phyloP scores from a whole-genome alignment of 2,888 invertebrate species.

The Ochropacha duplaris region DNA sequence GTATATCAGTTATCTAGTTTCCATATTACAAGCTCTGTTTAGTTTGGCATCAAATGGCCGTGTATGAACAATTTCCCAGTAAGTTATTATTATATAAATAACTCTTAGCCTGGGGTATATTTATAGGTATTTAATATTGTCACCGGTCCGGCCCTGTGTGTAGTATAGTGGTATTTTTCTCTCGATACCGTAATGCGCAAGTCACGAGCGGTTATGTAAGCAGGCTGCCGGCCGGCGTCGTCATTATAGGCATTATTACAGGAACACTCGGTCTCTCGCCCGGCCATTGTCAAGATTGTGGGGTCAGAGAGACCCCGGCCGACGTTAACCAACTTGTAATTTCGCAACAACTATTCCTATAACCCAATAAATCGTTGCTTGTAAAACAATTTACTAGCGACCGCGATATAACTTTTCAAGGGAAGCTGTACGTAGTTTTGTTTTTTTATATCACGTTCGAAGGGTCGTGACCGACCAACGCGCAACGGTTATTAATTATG shows the following conservation, averaged over 20 bases:
- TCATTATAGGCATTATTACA: constrained; percentile 78
- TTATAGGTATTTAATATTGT: background rate
- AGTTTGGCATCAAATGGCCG: too few relatives aligned
- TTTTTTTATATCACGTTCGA: constrained; percentile 59
- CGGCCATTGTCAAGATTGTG: constrained; percentile 82
- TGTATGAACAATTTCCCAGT: too few relatives aligned
- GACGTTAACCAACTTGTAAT: constrained; percentile 73
- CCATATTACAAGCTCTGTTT: too few relatives aligned
- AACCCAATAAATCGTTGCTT: constrained; percentile 74
- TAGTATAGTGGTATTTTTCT: constrained; percentile 70
- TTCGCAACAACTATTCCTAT: constrained; percentile 72
- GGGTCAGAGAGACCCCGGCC: constrained; percentile 67
- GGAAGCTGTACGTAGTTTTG: constrained; percentile 40
- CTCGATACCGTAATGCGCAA: constrained; percentile 79
- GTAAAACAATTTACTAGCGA: constrained; percentile 71
- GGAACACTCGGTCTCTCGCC: constrained; percentile 66
- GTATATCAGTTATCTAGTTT: too few relatives aligned
- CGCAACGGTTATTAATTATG: constrained; percentile 71
- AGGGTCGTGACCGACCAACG: constrained; percentile 67
- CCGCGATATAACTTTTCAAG: constrained; percentile 36
- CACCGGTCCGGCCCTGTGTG: constrained; percentile 35
- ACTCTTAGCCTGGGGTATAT: background rate
- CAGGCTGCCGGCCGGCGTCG: constrained; percentile 71
- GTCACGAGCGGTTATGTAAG: constrained; percentile 83
- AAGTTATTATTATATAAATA: too few relatives aligned